A percentile compares a stretch with the other conserved stretches of the same genome.
Conservation (phyloP, 2,113 vertebrate species). For the Mola mola region DNA sequence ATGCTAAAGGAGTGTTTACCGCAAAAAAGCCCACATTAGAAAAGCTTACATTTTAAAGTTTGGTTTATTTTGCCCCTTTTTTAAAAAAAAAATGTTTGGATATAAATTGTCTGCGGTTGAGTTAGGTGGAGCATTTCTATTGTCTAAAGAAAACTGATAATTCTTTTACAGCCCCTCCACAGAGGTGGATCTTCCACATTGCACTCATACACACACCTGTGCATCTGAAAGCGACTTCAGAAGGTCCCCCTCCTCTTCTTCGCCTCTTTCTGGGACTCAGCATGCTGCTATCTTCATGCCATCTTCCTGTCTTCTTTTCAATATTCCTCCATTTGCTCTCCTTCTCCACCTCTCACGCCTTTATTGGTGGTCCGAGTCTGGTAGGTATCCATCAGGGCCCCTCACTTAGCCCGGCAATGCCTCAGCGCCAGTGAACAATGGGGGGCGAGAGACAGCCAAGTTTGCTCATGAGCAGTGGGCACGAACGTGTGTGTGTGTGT, state of each 20-base stretch:
- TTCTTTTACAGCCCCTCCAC: conserved; percentile 8
- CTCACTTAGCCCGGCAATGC: conserved; percentile 76
- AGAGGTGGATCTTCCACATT: conserved; percentile 15
- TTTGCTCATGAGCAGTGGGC: conserved; percentile 55
- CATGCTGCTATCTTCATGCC: conserved; percentile 54
- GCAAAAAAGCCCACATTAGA: too few relatives aligned
- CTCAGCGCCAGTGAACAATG: conserved; percentile 73
- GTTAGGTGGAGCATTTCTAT: not conserved
- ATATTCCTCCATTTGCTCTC: conserved; percentile 47
- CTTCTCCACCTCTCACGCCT: conserved; percentile 60
- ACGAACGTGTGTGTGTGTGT: conserved; percentile 22
- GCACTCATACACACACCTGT: conserved; percentile 60
- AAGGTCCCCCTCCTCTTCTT: conserved; percentile 19
- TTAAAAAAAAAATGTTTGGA: too few relatives aligned
- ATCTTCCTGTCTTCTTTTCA: conserved; percentile 66
- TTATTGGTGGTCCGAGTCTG: conserved; percentile 72
- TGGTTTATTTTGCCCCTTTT: too few relatives aligned
- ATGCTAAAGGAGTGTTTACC: too few relatives aligned
- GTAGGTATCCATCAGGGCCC: conserved; percentile 78
- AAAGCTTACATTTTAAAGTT: too few relatives aligned
- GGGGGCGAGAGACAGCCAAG: conserved; percentile 59
- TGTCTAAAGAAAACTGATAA: conserved; percentile 5
- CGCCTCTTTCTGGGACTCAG: conserved; percentile 23
- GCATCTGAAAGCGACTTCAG: conserved; percentile 51
- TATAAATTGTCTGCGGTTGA: not conserved